Base-by-base conservation (phyloP, 2,888 invertebrate genomes). In the Hypselothyrea guttata region DNA sequence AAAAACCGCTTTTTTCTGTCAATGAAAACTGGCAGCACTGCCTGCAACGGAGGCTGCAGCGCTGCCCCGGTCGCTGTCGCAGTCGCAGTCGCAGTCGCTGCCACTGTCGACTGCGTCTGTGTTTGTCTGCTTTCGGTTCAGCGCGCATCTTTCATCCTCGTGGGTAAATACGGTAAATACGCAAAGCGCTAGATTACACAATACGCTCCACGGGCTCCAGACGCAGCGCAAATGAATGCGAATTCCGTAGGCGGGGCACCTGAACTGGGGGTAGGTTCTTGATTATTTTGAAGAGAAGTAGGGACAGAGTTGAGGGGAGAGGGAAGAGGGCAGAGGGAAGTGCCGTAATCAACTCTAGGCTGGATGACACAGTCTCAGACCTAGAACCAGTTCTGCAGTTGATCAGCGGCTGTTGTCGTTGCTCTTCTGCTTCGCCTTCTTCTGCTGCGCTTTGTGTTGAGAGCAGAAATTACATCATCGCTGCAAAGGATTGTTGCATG, bases 141-240 rank as follows among this genome's bases (percentile, higher is more conserved):
- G 75, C 79, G 82, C 75, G 75, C 73, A 63, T 75, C 71, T 73
- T 74, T 84, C 85, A 81, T 81, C 79, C 84, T 81, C 84, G 83
- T 81, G 83, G 83, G 84, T 75, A 82, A 81, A 81, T 79, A 82
- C 82, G 83, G 84, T 75, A 82, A 81, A 81, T 79, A 82, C 82
- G 73, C 82, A 75, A 65, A 81, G 82, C 82, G 62, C 75, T 72
- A 71, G 57, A 77, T 79, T 84, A 84, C 84, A 79, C 78, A 79
- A 84, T 81, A 67, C 66, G 38, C 53, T 52, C 57, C 5, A 5
- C 5, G 58, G 34, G 31, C 54, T 30, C 61, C 61, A 59, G 68
- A 60, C 22, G 53, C 49, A 40, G 55, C 67, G 42, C 56, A 42
- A 45, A 42, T 37, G 67, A 51, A 65, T 65, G 67, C 47, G 5